Evolutionary conservation across 2,888 invertebrate species (phyloP).

Genomic region (Drosophila austrosaltans): DNA sequence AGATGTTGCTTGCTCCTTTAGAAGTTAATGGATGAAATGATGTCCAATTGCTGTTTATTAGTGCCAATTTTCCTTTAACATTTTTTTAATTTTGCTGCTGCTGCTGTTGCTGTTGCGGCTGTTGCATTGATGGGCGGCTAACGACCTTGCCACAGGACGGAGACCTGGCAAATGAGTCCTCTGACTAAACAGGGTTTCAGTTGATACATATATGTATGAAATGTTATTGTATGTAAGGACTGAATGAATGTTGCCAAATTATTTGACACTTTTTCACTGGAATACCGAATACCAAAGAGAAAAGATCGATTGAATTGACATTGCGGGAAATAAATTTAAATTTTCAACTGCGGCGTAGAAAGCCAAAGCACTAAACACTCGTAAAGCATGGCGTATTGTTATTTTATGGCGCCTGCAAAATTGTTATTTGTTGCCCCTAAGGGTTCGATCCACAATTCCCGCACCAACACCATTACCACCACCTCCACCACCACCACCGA

Average conservation of each 20-base stretch:
- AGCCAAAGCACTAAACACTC: slow-evolving; percentile 12
- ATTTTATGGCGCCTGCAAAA: slow-evolving; percentile 44
- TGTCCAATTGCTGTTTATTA: slow-evolving; percentile 18
- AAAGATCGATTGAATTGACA: slow-evolving; percentile 10
- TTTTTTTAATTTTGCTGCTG: too few relatives aligned
- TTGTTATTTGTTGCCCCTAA: slow-evolving; percentile 43
- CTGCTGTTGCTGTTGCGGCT: not conserved
- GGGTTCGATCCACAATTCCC: not conserved
- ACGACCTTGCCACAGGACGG: not conserved
- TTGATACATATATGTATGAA: too few relatives aligned
- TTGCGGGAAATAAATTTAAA: slow-evolving; percentile 45
- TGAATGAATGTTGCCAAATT: too few relatives aligned
- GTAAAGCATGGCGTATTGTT: slow-evolving; percentile 37
- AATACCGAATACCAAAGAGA: not conserved
- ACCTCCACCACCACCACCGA: not conserved
- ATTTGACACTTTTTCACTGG: not conserved
- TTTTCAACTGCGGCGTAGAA: slow-evolving; percentile 7
- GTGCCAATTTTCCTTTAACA: not conserved
- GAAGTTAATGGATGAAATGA: not conserved
- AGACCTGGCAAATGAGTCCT: not conserved
- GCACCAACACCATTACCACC: not conserved
- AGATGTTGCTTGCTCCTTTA: not conserved
- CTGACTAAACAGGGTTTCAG: not conserved
- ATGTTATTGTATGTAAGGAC: too few relatives aligned
- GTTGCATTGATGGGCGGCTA: not conserved